Evolutionary conservation across 2,888 invertebrate species (phyloP).

Genomic region (Petrolisthes manimaculis): DNA sequence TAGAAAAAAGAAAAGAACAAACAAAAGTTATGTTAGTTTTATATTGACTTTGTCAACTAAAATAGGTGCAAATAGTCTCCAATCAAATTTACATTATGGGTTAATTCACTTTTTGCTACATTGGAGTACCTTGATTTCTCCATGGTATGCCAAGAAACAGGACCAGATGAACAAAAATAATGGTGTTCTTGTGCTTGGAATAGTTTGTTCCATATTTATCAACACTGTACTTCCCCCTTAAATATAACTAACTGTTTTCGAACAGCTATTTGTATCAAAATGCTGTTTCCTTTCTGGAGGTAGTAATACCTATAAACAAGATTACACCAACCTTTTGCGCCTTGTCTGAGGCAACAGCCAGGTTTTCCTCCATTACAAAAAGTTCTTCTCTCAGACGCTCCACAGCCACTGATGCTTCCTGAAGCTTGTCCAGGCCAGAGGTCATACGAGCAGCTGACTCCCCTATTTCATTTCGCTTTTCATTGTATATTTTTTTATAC

Average conservation of each 20-base stretch:
- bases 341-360: constrained; percentile 91
- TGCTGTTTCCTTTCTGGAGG: not conserved
- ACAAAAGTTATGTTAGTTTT: not conserved
- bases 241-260: not conserved
- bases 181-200: not conserved
- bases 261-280: not conserved
- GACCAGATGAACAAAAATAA: not conserved
- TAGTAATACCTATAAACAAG: not conserved
- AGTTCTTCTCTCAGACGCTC: constrained; percentile 91
- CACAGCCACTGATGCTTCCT: constrained; percentile 94
- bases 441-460: constrained; percentile 94
- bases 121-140: no score
- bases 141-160: no score
- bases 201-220: not conserved
- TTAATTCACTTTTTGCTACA: no score
- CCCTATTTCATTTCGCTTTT: constrained; percentile 89
- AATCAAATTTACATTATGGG: not conserved
- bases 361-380: constrained; percentile 93
- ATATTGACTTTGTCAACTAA: not conserved
- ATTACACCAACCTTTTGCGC: constrained; percentile 80
- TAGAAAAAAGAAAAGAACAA: not conserved
- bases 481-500: constrained; percentile 92
- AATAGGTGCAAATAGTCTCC: not conserved
- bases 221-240: not conserved
- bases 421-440: constrained; percentile 92